These are phyloP conservation scores for Triplophysa yarkandensis DNA, from an alignment of 2,797 vertebrate genomes.

Conservation along the genomic window DNA sequence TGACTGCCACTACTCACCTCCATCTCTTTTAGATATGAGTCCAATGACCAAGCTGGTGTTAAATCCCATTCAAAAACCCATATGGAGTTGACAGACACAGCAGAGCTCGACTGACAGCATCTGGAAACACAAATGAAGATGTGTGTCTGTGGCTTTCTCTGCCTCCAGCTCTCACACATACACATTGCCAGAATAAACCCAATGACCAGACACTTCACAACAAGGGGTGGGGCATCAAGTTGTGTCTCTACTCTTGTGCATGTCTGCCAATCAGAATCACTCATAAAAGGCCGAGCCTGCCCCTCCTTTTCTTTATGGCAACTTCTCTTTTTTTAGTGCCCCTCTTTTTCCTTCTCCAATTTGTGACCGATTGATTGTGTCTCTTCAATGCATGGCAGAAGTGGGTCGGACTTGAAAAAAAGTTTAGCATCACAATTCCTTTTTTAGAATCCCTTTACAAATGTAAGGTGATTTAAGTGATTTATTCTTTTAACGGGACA, in stretches of 20 bases:
- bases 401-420: neutral
- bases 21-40: conserved; percentile 53
- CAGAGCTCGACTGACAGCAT: conserved; percentile 40
- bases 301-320: neutral
- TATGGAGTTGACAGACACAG: conserved; percentile 53
- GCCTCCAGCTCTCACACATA: conserved; percentile 30
- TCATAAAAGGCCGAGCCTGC: too few relatives aligned
- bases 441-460: conserved; percentile 43
- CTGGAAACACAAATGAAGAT: neutral
- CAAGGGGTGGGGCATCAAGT: conserved; percentile 60
- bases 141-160: neutral
- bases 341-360: conserved; percentile 2
- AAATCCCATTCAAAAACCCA: conserved; percentile 50
- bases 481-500: conserved; percentile 45
- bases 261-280: conserved; percentile 65
- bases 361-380: neutral
- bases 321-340: conserved; percentile 1
- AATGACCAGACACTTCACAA: conserved; percentile 58
- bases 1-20: conserved; percentile 71
- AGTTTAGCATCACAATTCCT: neutral
- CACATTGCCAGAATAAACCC: conserved; percentile 66
- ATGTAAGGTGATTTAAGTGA: conserved; percentile 30
- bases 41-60: conserved; percentile 40
- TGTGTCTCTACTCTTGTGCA: conserved; percentile 43
- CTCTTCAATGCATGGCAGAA: neutral